Evolutionary conservation across 92 coral and sea anemone species (phyloP).

Genomic region (Bergia puertoricense): DNA sequence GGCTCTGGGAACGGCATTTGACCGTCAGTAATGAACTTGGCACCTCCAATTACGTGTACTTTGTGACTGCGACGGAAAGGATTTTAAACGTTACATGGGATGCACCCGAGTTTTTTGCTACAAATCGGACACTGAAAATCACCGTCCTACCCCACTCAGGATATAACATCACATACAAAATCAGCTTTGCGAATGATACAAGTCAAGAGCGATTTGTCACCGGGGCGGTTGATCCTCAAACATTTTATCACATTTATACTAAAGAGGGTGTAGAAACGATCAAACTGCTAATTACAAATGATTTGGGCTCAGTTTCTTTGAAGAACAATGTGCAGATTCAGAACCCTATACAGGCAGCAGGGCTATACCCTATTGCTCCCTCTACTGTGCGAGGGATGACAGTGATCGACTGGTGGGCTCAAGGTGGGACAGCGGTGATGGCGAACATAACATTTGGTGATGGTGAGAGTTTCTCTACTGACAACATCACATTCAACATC

Average conservation of each 20-base stretch:
- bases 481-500: slow-evolving; percentile 32
- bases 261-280: slow-evolving; percentile 39
- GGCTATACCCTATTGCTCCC: slow-evolving; percentile 31
- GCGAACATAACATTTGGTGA: slow-evolving; percentile 72
- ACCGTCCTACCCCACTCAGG: slow-evolving; percentile 55
- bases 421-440: slow-evolving; percentile 62
- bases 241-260: slow-evolving; percentile 25
- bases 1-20: slow-evolving; percentile 36
- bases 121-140: slow-evolving; percentile 39
- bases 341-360: slow-evolving; percentile 48
- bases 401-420: slow-evolving; percentile 63
- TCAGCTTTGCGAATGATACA: slow-evolving; percentile 35
- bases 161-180: slow-evolving; percentile 59
- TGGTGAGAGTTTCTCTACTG: slow-evolving; percentile 30
- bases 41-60: not conserved
- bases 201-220: slow-evolving; percentile 34
- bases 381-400: slow-evolving; percentile 42
- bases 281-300: slow-evolving; percentile 48
- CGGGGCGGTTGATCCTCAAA: slow-evolving; percentile 41
- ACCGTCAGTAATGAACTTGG: slow-evolving; percentile 30
- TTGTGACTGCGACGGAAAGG: slow-evolving; percentile 35
- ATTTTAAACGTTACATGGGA: slow-evolving; percentile 61
- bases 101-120: slow-evolving; percentile 20
- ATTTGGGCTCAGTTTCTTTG: slow-evolving; percentile 37
- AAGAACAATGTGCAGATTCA: slow-evolving; percentile 46